A percentile compares a stretch with the other conserved stretches of the same genome.
phyloP scores from a whole-genome alignment of 2,888 invertebrate species.

The Dichetophora obliterata region DNA sequence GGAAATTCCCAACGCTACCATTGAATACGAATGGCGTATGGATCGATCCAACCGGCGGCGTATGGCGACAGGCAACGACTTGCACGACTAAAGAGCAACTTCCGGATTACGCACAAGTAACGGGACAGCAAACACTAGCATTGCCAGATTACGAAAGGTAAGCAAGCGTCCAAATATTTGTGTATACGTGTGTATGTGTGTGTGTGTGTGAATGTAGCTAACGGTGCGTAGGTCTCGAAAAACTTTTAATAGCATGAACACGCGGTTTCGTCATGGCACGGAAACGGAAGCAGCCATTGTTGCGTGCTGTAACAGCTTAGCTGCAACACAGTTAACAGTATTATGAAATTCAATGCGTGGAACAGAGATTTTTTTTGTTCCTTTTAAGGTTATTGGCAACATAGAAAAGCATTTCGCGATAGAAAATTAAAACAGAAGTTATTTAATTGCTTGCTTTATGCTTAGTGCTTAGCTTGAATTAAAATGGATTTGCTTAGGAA shows the following conservation, averaged over 20 bases:
- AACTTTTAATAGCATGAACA: neutral
- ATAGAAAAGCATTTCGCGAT: too few relatives aligned
- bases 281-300: conserved; percentile 29
- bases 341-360: too few relatives aligned
- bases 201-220: conserved; percentile 7
- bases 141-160: conserved; percentile 70
- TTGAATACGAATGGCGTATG: conserved; percentile 68
- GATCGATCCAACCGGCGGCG: conserved; percentile 70
- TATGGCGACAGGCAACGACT: conserved; percentile 68
- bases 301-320: conserved; percentile 10
- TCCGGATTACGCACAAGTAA: conserved; percentile 69
- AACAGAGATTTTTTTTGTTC: too few relatives aligned
- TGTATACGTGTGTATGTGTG: conserved; percentile 9
- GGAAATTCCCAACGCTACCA: conserved; percentile 70
- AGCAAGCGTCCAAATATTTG: conserved; percentile 44
- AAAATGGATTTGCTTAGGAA: too few relatives aligned
- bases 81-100: conserved; percentile 69
- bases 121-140: conserved; percentile 62
- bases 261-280: conserved; percentile 14
- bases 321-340: neutral
- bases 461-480: too few relatives aligned
- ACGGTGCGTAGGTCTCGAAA: neutral
- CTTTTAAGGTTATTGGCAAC: too few relatives aligned
- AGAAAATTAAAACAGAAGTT: too few relatives aligned
- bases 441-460: too few relatives aligned